Percentiles rank a stretch among this genome's conserved stretches.
Conservation (phyloP, 2,888 invertebrate species). For the Ichneumon xanthorius region DNA sequence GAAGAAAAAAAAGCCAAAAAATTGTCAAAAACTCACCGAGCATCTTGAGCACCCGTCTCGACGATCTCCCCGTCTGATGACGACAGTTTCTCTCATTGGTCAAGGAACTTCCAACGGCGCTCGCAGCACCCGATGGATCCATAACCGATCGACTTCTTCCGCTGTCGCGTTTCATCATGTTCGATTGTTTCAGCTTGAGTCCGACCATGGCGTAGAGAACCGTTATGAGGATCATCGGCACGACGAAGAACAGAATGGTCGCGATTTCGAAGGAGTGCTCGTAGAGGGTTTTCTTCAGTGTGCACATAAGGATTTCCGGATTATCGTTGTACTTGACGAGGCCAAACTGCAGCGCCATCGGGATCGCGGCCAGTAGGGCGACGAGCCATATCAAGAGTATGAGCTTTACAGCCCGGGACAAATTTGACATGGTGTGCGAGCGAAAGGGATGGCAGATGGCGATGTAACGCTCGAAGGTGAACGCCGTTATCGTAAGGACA, state of each 20-base stretch:
- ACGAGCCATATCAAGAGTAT: constrained; percentile 93
- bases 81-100: constrained; percentile 70
- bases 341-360: constrained; percentile 88
- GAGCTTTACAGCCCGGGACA: constrained; percentile 93
- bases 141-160: constrained; percentile 54
- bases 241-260: constrained; percentile 88
- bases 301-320: constrained; percentile 85
- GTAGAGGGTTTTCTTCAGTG: constrained; percentile 84
- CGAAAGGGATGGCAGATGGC: constrained; percentile 90
- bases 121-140: constrained; percentile 1
- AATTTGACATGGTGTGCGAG: constrained; percentile 94
- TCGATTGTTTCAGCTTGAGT: constrained; percentile 85
- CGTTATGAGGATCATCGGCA: constrained; percentile 88
- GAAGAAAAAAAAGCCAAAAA: not conserved
- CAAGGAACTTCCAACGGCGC: not conserved
- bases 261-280: constrained; percentile 87
- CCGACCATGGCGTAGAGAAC: constrained; percentile 87
- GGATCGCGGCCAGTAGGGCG: constrained; percentile 90
- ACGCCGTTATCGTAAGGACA: constrained; percentile 88
- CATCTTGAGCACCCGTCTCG: constrained; percentile 91
- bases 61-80: constrained; percentile 86
- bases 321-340: constrained; percentile 84
- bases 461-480: constrained; percentile 90
- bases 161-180: constrained; percentile 83
- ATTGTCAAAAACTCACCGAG: constrained; percentile 87